These are phyloP conservation scores for Eptesicus fuscus DNA, from an alignment of 2,113 vertebrate species.

Conservation along the genomic window DNA sequence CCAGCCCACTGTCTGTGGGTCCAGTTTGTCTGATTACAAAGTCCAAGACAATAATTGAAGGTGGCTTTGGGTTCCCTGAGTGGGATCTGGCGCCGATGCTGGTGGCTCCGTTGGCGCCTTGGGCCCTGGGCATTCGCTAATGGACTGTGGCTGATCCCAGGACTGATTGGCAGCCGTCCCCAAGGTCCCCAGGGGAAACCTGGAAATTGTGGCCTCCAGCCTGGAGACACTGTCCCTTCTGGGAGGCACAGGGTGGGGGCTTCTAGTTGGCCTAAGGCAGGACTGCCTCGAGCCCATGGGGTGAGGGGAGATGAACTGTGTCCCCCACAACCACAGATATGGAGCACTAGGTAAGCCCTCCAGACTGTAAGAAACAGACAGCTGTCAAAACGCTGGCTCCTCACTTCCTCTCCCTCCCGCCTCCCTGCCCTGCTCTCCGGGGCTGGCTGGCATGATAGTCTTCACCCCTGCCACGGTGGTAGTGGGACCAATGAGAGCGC, in stretches of 20 bases:
- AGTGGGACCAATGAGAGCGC: too few species aligned
- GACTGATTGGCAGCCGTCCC: conserved; percentile 62
- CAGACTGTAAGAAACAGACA: neutral
- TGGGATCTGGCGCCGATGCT: conserved; percentile 31
- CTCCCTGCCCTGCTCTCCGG: neutral
- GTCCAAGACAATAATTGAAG: conserved; percentile 38
- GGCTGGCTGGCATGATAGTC: neutral
- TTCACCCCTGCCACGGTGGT: neutral
- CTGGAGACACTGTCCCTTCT: conserved; percentile 33
- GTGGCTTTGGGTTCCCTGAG: conserved; percentile 54
- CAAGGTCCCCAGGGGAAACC: conserved; percentile 47
- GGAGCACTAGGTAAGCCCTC: neutral
- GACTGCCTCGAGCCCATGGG: neutral
- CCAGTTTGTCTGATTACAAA: conserved; percentile 31
- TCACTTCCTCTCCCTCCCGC: neutral
- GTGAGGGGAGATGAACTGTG: neutral
- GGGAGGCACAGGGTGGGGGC: neutral
- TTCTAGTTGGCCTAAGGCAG: neutral
- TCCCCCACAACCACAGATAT: neutral
- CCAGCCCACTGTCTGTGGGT: neutral
- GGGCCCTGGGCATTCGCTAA: conserved; percentile 47
- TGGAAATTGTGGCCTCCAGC: conserved; percentile 49
- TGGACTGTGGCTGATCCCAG: conserved; percentile 67
- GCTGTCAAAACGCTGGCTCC: neutral
- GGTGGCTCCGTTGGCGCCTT: conserved; percentile 39